Conservation (phyloP, 2,888 invertebrate genomes). For the Beris morrisii region DNA sequence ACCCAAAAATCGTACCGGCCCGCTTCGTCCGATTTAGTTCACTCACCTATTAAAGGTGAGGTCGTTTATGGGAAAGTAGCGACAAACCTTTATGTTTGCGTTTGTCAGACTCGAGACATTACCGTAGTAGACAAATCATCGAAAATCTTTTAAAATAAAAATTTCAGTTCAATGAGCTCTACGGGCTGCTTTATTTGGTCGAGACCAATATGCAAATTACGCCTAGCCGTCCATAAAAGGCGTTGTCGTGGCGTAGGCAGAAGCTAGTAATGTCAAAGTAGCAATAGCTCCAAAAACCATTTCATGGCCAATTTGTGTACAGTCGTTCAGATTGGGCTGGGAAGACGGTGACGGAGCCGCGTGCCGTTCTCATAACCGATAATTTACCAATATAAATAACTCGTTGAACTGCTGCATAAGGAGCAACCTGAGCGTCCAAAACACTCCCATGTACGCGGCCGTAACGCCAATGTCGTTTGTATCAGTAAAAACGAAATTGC, state of each 20-base stretch:
- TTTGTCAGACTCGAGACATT: no score
- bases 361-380: conserved; percentile 10
- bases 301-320: conserved; percentile 17
- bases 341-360: not conserved
- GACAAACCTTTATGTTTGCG: no score
- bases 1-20: no score
- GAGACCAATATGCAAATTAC: conserved; percentile 33
- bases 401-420: no score
- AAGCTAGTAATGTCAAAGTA: conserved; percentile 2
- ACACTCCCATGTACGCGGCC: not conserved
- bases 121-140: no score
- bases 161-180: conserved; percentile 33
- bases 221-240: not conserved
- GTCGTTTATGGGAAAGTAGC: no score
- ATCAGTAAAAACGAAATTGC: no score
- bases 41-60: no score
- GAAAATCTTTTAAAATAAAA: no score
- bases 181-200: conserved; percentile 25
- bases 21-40: no score
- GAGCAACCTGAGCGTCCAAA: not conserved
- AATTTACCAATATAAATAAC: not conserved
- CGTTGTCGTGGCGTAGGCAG: conserved; percentile 1
- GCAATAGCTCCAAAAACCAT: conserved; percentile 10
- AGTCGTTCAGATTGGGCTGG: not conserved
- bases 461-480: no score